Evolutionary conservation across 2,888 invertebrate genomes (phyloP).

Genomic region (Eupithecia pulchellata): DNA sequence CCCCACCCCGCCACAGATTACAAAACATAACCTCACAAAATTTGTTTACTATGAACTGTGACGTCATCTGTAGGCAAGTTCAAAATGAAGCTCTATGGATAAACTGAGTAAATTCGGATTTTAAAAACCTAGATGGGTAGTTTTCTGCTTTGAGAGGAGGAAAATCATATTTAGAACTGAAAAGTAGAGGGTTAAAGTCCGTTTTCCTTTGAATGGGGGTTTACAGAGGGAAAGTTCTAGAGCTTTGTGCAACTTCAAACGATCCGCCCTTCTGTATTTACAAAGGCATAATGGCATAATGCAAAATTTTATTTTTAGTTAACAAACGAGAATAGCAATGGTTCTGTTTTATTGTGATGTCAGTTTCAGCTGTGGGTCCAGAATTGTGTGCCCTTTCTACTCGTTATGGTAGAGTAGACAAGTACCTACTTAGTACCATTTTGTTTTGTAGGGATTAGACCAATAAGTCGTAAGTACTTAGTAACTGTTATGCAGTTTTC

Average conservation of each 20-base stretch:
- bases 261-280: constrained; percentile 67
- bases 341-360: constrained; percentile 51
- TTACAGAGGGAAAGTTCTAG: constrained; percentile 33
- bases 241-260: constrained; percentile 75
- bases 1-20: constrained; percentile 45
- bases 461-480: not conserved
- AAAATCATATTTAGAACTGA: not conserved
- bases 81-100: not conserved
- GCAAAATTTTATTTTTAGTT: constrained; percentile 66
- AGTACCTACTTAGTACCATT: not conserved
- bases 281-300: constrained; percentile 63
- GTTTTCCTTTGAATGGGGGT: constrained; percentile 5
- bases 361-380: constrained; percentile 44
- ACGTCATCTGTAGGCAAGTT: not conserved
- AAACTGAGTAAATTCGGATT: not conserved
- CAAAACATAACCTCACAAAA: constrained; percentile 12
- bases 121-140: not conserved
- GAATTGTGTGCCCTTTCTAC: constrained; percentile 37
- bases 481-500: too few relatives aligned
- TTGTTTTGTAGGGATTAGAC: not conserved
- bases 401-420: constrained; percentile 10
- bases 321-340: constrained; percentile 49
- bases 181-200: not conserved
- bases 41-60: constrained; percentile 1
- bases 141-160: not conserved